These are phyloP conservation scores for Adoxophyes honmai DNA, from an alignment of 1,140 invertebrate species.

Conservation along the genomic window DNA sequence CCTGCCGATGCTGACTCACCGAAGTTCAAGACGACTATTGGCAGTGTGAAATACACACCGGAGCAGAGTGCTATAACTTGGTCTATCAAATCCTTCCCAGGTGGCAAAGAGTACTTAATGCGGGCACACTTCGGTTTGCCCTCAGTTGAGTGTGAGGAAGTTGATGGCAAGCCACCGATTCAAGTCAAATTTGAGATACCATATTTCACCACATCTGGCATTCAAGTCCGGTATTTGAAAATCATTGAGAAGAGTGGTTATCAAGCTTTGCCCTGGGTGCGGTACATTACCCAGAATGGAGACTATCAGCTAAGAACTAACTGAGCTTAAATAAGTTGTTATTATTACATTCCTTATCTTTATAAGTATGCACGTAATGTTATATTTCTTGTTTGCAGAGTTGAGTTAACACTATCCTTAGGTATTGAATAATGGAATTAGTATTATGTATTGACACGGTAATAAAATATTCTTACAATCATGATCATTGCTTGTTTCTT, in stretches of 20 bases:
- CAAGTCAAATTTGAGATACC: constrained; percentile 99
- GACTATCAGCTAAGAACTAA: constrained; percentile 99
- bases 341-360: constrained; percentile 51
- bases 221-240: constrained; percentile 98
- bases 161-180: constrained; percentile 98
- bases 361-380: constrained; percentile 35
- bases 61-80: constrained; percentile 99
- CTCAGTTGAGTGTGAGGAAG: constrained; percentile 96
- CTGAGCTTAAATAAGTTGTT: constrained; percentile 68
- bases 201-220: constrained; percentile 99
- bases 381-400: constrained; percentile 22
- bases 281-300: constrained; percentile 99
- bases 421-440: constrained; percentile 20
- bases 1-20: constrained; percentile 98
- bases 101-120: constrained; percentile 99
- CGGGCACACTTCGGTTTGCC: constrained; percentile 99
- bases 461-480: constrained; percentile 19
- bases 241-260: constrained; percentile 99
- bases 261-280: constrained; percentile 98
- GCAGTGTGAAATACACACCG: constrained; percentile 98
- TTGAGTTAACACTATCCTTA: constrained; percentile 20
- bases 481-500: too few relatives aligned
- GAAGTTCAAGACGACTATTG: constrained; percentile 99
- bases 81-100: constrained; percentile 99
- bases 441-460: constrained; percentile 28